Conservation (phyloP, 2,797 vertebrate species). For the Choloepus didactylus region DNA sequence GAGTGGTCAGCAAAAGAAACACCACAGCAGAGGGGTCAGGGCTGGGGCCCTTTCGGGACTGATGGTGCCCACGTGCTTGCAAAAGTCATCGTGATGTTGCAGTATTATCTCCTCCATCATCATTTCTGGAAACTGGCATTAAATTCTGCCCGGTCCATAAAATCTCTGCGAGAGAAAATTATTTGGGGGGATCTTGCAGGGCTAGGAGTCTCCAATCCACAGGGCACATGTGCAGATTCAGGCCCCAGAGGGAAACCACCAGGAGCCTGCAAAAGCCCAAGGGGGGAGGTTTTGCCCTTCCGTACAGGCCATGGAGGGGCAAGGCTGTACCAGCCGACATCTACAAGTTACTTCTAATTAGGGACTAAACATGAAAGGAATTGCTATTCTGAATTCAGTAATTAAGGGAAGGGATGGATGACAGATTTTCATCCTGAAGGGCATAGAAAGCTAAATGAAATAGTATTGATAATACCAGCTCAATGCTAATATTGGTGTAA, state of each 20-base stretch:
- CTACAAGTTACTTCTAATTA: not conserved
- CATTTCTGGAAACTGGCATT: not conserved
- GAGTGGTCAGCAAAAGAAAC: not conserved
- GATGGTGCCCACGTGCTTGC: not conserved
- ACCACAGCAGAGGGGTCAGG: not conserved
- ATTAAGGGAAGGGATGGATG: not conserved
- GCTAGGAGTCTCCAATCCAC: not conserved
- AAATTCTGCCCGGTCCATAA: not conserved
- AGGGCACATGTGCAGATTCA: not conserved
- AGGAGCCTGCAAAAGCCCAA: not conserved
- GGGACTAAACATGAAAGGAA: not conserved
- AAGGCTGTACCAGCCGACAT: no score
- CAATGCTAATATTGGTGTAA: not conserved
- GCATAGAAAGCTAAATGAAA: not conserved
- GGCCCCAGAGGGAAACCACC: not conserved
- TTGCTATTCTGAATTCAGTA: slow-evolving; percentile 34
- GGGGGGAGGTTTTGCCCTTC: not conserved
- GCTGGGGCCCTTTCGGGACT: not conserved
- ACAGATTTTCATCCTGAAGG: not conserved
- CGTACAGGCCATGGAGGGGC: no score
- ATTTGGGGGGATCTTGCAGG: not conserved
- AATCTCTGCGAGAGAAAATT: not conserved
- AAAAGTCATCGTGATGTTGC: not conserved
- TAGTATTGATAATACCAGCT: not conserved
- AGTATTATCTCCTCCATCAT: not conserved